phyloP scores from a whole-genome alignment of 2,797 vertebrate species.

The Amblyraja radiata region DNA sequence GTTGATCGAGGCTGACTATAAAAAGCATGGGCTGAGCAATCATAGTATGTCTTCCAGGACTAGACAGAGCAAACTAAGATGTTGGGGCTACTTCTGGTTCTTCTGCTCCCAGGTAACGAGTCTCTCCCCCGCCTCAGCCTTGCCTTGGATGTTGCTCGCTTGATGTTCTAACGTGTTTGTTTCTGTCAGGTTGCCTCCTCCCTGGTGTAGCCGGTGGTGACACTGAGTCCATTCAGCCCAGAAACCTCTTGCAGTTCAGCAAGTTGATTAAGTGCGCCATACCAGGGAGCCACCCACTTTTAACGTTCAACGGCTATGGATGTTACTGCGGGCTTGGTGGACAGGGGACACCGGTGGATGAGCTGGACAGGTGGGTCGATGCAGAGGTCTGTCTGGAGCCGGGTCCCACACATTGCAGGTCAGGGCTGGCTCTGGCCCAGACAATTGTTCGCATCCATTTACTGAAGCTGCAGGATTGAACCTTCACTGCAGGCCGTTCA shows the following conservation, averaged over 20 bases:
- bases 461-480: too few relatives aligned
- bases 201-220: constrained; percentile 35
- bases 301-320: constrained; percentile 53
- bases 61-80: constrained; percentile 14
- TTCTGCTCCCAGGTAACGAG: not conserved
- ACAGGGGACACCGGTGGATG: constrained; percentile 53
- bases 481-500: too few relatives aligned
- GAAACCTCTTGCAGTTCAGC: constrained; percentile 51
- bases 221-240: rapidly evolving
- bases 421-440: too few relatives aligned
- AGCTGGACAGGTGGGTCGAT: constrained; percentile 52
- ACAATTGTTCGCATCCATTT: too few relatives aligned
- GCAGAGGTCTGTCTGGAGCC: too few relatives aligned
- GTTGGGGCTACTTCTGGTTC: constrained; percentile 32
- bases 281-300: too few relatives aligned
- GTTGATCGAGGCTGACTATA: too few relatives aligned
- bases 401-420: too few relatives aligned
- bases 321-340: constrained; percentile 65
- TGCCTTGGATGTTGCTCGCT: not conserved
- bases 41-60: constrained; percentile 6
- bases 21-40: not conserved
- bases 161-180: too few relatives aligned
- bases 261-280: constrained; percentile 54
- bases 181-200: not conserved
- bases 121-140: not conserved